Percentiles rank a stretch among this genome's conserved stretches.
Evolutionary conservation across 2,113 vertebrate species (phyloP).

Genomic region (Sinocyclocheilus anophthalmus): DNA sequence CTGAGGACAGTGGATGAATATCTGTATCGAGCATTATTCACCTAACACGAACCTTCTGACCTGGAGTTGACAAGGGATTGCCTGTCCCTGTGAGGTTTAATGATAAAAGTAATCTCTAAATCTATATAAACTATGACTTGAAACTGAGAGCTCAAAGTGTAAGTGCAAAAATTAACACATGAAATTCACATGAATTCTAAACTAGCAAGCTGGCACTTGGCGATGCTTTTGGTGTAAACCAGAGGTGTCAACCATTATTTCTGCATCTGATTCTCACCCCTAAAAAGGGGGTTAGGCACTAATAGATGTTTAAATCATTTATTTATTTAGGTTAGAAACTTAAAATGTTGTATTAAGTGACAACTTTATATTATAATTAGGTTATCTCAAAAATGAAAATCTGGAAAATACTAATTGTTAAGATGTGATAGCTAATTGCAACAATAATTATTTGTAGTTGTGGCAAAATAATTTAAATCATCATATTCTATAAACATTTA

Average conservation of each 20-base stretch:
- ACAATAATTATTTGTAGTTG: neutral
- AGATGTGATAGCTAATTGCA: neutral
- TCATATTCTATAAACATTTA: neutral
- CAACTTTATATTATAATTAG: neutral
- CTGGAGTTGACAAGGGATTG: neutral
- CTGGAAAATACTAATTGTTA: neutral
- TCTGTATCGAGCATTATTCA: neutral
- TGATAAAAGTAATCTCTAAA: neutral
- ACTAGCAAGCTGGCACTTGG: neutral
- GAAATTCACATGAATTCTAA: neutral
- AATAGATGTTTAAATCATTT: neutral
- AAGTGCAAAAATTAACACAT: neutral
- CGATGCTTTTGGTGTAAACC: neutral
- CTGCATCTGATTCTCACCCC: neutral
- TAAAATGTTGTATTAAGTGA: neutral
- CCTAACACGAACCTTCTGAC: neutral
- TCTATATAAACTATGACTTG: neutral
- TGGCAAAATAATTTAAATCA: neutral
- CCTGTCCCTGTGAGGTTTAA: neutral
- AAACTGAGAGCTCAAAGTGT: neutral
- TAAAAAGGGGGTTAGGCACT: neutral
- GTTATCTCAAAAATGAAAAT: neutral
- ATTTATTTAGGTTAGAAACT: neutral
- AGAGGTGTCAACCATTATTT: neutral
- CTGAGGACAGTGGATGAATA: neutral